phyloP scores from a whole-genome alignment of 2,797 vertebrate genomes.

The Pagetopsis macropterus region DNA sequence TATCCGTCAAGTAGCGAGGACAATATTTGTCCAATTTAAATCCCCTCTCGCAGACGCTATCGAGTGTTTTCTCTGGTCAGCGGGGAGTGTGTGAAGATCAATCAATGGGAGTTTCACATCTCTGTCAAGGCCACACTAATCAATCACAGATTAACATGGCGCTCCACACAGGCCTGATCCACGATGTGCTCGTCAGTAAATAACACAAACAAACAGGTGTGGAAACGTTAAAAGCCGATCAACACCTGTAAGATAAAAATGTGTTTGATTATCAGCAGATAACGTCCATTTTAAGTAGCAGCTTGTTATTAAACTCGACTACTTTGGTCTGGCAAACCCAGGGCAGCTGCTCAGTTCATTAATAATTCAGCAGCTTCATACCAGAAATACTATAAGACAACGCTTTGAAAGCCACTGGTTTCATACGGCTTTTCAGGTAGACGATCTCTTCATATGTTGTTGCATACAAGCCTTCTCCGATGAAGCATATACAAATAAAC shows the following conservation, averaged over 20 bases:
- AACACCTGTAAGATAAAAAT: rapidly evolving
- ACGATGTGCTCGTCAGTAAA: rapidly evolving
- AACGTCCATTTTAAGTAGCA: neutral
- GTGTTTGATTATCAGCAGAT: rapidly evolving
- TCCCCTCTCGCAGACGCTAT: conserved; percentile 71
- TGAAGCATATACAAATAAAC: neutral
- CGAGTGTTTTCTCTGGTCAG: conserved; percentile 80
- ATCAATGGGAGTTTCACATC: conserved; percentile 81
- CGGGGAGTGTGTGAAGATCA: conserved; percentile 81
- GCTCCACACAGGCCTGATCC: rapidly evolving
- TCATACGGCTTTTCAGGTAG: conserved; percentile 18
- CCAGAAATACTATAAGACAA: conserved; percentile 69
- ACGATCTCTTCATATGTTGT: neutral
- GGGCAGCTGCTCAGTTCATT: conserved; percentile 73
- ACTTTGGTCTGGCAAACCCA: conserved; percentile 62
- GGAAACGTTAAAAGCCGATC: rapidly evolving
- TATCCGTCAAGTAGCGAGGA: conserved; percentile 44
- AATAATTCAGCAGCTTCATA: conserved; percentile 80
- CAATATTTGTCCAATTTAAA: conserved; percentile 69
- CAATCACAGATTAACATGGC: conserved; percentile 53
- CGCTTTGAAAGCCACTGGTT: conserved; percentile 45
- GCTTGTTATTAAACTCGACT: conserved; percentile 51
- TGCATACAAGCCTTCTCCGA: neutral
- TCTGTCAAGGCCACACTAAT: conserved; percentile 59
- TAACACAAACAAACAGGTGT: rapidly evolving